These are phyloP conservation scores for Thera obeliscata DNA, from an alignment of 2,888 invertebrate genomes.

Conservation along the genomic window DNA sequence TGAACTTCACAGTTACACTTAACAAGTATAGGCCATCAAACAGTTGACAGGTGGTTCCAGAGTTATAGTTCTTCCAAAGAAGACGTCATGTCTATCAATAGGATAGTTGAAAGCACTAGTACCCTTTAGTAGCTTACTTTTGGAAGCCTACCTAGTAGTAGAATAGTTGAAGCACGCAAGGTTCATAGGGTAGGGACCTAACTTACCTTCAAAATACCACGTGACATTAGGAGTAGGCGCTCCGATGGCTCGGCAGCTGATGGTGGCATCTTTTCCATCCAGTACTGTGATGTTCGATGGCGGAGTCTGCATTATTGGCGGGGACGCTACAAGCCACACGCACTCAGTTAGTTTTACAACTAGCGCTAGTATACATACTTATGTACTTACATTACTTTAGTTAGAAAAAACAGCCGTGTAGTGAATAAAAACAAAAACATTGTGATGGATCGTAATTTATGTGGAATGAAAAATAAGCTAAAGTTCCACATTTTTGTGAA, in stretches of 20 bases:
- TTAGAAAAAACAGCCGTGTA: slow-evolving; percentile 33
- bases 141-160: background rate
- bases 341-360: slow-evolving; percentile 64
- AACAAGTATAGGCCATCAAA: too few relatives aligned
- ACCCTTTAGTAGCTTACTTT: too few relatives aligned
- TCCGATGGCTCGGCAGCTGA: slow-evolving; percentile 94
- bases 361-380: slow-evolving; percentile 34
- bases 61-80: too few relatives aligned
- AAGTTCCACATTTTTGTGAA: slow-evolving; percentile 1
- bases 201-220: slow-evolving; percentile 96
- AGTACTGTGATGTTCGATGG: slow-evolving; percentile 95
- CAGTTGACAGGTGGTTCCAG: too few relatives aligned
- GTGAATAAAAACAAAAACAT: slow-evolving; percentile 8
- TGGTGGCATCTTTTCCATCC: slow-evolving; percentile 96
- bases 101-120: too few relatives aligned
- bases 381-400: slow-evolving; percentile 14
- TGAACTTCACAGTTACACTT: too few relatives aligned
- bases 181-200: background rate
- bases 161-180: background rate
- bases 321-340: slow-evolving; percentile 89
- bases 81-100: too few relatives aligned
- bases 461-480: background rate
- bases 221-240: slow-evolving; percentile 95
- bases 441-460: background rate
- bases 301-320: slow-evolving; percentile 92